These are phyloP conservation scores for Dicerorhinus sumatrensis DNA, from an alignment of 2,113 vertebrate species.

Conservation along the genomic window DNA sequence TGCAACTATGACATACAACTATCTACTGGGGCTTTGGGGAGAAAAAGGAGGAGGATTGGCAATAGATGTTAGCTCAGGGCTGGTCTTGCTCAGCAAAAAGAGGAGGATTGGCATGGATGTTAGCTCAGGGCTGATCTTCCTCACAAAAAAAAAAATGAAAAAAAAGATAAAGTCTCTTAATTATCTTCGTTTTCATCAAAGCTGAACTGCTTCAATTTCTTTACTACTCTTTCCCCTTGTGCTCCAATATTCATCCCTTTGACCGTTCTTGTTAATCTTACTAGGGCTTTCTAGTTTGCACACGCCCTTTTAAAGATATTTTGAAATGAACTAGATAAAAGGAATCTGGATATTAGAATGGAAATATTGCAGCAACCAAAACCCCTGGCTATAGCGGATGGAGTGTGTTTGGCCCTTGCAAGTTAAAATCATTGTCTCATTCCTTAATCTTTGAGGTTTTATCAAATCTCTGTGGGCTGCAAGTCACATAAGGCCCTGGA, in stretches of 20 bases:
- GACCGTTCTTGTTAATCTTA: background rate
- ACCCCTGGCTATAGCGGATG: background rate
- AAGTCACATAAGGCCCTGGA: background rate
- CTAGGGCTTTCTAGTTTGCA: background rate
- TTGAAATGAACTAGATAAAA: background rate
- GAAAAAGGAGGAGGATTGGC: too few relatives aligned
- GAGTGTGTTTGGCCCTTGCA: background rate
- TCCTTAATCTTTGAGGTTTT: background rate
- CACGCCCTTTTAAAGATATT: background rate
- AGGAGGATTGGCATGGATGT: too few relatives aligned
- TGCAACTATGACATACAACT: too few relatives aligned
- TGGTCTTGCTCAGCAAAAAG: too few relatives aligned
- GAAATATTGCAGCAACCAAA: background rate
- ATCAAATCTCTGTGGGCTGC: background rate
- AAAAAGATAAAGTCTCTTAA: background rate
- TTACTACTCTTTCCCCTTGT: background rate
- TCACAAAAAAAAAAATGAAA: too few relatives aligned
- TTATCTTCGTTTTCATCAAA: background rate
- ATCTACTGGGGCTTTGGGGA: too few relatives aligned
- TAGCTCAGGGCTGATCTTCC: too few relatives aligned
- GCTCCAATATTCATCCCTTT: background rate
- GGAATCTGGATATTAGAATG: background rate
- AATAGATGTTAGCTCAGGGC: too few relatives aligned
- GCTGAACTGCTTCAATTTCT: background rate
- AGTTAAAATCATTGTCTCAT: background rate